These are phyloP conservation scores for Lerema accius DNA, from an alignment of 1,140 invertebrate genomes.

Conservation along the genomic window DNA sequence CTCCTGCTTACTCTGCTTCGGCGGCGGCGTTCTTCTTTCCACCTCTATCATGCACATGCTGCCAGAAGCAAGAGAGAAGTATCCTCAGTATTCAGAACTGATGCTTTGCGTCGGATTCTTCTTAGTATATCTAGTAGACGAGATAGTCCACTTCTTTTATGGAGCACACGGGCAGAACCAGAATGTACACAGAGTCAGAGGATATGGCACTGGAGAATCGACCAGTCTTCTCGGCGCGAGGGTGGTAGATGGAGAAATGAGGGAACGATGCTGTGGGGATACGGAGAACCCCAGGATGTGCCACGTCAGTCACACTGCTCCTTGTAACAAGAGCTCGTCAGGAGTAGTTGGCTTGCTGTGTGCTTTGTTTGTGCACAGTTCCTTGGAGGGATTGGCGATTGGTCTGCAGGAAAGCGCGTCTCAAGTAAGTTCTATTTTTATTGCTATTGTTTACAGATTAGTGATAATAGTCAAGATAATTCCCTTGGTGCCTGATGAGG, in stretches of 20 bases:
- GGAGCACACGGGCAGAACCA: slow-evolving; percentile 51
- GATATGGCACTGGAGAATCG: slow-evolving; percentile 61
- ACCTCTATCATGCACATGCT: slow-evolving; percentile 93
- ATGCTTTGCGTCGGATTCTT: slow-evolving; percentile 90
- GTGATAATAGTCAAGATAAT: too few relatives aligned
- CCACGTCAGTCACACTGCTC: slow-evolving; percentile 85
- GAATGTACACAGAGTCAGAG: slow-evolving; percentile 33
- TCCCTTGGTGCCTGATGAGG: too few relatives aligned
- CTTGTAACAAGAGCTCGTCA: slow-evolving; percentile 83
- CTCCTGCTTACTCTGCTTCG: slow-evolving; percentile 90
- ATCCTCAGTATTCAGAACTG: slow-evolving; percentile 86
- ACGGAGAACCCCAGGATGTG: slow-evolving; percentile 83
- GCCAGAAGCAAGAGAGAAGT: slow-evolving; percentile 87
- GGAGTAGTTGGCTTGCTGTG: slow-evolving; percentile 85
- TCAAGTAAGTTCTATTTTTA: slow-evolving; percentile 79
- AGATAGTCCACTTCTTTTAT: slow-evolving; percentile 87
- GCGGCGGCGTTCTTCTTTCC: slow-evolving; percentile 92
- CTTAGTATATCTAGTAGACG: slow-evolving; percentile 90
- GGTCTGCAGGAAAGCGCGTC: slow-evolving; percentile 86
- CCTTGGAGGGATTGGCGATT: slow-evolving; percentile 93
- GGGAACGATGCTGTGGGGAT: slow-evolving; percentile 67
- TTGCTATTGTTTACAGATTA: too few relatives aligned
- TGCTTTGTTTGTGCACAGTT: slow-evolving; percentile 89
- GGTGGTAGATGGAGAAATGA: slow-evolving; percentile 54
- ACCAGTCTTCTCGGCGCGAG: slow-evolving; percentile 45